Percentiles rank a stretch among this genome's conserved stretches.
Conservation (phyloP, 2,797 vertebrate genomes). For the Clarias pachynema region DNA sequence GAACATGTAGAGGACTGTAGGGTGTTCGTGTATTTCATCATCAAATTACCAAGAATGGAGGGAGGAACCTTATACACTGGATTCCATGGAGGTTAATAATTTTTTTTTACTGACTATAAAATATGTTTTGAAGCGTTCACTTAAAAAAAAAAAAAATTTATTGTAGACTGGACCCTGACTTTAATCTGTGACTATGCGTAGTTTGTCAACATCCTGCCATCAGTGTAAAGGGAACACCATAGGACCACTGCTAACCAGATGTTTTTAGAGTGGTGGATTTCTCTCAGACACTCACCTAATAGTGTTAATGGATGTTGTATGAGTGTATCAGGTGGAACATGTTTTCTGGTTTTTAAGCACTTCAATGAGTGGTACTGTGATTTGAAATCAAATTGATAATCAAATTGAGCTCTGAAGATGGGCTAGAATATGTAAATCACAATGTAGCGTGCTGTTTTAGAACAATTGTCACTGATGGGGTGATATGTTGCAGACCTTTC, state of each 20-base stretch:
- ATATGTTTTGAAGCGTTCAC: background rate
- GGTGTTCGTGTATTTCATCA: constrained; percentile 89
- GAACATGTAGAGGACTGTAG: constrained; percentile 45
- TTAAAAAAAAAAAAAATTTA: background rate
- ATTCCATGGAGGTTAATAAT: constrained; percentile 86
- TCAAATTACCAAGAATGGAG: constrained; percentile 87
- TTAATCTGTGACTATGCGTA: background rate
- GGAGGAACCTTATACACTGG: constrained; percentile 86
- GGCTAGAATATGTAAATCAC: background rate
- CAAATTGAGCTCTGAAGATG: background rate
- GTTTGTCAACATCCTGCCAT: background rate
- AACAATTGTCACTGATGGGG: background rate
- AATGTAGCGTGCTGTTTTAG: background rate
- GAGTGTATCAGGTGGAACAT: background rate
- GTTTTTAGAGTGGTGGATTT: background rate
- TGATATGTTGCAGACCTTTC: background rate
- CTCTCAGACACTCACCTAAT: background rate
- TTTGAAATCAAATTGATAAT: too few relatives aligned
- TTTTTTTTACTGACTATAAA: background rate
- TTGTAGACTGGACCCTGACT: background rate
- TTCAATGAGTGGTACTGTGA: background rate
- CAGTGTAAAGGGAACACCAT: background rate
- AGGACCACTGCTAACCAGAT: background rate
- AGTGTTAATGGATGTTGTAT: background rate
- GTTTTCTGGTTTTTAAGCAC: background rate